Evolutionary conservation across 2,888 invertebrate species (phyloP), one percentile per base, ranked within the genome.

Genomic region (Oconnorella tubifera): DNA sequence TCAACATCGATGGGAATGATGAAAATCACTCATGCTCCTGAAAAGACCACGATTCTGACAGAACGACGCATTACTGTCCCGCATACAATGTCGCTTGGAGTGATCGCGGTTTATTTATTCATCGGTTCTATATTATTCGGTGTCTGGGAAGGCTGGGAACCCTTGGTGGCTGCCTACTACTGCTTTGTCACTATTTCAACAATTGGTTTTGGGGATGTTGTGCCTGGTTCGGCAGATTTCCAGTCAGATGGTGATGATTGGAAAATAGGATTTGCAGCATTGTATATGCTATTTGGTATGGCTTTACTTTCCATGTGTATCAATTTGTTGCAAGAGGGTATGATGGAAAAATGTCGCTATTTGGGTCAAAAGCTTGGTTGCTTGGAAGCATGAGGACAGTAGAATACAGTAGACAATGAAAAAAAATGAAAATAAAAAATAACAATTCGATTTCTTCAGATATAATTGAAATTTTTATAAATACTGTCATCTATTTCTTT

Each of bases 111-210:
- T 0, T 60, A 60, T 31, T 31, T 60, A 1, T 27, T 60, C n/a
- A 28, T 60, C 32, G 60, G 50, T 10, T 1, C 60, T 14, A 29
- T 51, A 14, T 23, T 60, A 6, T 60, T 49, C 32, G 28, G 31
- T 19, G 28, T 31, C 3, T 29, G 27, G 50, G 59, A 58, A 28
- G 3, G 49, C 1, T 60, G 51, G 50, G 19, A 40, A 6, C n/a
- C 51, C 3, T n/a, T 60, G 10, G 50, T 78, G 64, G 75, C 78
- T 2, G 75, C 77, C 23, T 81, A 81, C 68, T 81, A 80, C 73
- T 79, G 79, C 69, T 80, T 79, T 69, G 78, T 80, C 64, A 80
- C 81, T 2, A 75, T 81, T 56, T 74, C 75, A 61, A 80, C 80
- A 59, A 80, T 80, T 28, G 60, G 60, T 2, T 60, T 60, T 33